Base-by-base conservation (phyloP, 2,113 vertebrate species). In the Saimiri boliviensis region DNA sequence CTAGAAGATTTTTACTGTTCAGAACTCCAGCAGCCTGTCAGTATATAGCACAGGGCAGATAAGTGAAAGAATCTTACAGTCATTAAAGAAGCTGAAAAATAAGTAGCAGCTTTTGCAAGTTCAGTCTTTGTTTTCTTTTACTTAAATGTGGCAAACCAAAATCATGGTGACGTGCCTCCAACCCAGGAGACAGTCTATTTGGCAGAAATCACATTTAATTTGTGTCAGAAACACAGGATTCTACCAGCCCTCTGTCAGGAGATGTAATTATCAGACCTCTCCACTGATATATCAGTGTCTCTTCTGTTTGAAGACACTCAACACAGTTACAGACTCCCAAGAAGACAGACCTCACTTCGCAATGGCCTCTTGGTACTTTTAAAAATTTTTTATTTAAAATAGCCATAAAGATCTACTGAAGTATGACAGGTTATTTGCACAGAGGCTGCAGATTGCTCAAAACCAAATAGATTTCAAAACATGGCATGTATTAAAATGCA, bases 381-480 rank as follows among this genome's bases (percentile, higher is more conserved):
- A 0, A 32, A 87, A 93, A 96, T 40, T 16, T 93, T 77, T 40
- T 82, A 47, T 58, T 94, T 88, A 37, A 92, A 93, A 63, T 60
- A 89, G 49, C 27, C 52, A 68, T 45, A 58, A 74, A 94, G 7
- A 85, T 47, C n/a, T 71, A 54, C 60, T 85, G 76, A 91, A 97
- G 93, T 35, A 71, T 63, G 68, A 37, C 20, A 93, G 49, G 16
- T 92, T 89, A 68, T 68, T 54, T 82, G 45, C 37, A 97, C 20
- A 77, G 77, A 91, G 40, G 16, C n/a, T 93, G 5, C 68, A 80
- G 30, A 83, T 71, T 85, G n/a, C 60, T 86, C 21, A 89, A 86
- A 86, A 88, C 27, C 45, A 95, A 89, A 82, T 5, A 85, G 54
- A 94, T 93, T 95, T 96, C 54, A 89, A 92, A 97, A 91, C 3